These are phyloP conservation scores for Styela clava DNA, from an alignment of 23 tunicate genomes.

Conservation along the genomic window DNA sequence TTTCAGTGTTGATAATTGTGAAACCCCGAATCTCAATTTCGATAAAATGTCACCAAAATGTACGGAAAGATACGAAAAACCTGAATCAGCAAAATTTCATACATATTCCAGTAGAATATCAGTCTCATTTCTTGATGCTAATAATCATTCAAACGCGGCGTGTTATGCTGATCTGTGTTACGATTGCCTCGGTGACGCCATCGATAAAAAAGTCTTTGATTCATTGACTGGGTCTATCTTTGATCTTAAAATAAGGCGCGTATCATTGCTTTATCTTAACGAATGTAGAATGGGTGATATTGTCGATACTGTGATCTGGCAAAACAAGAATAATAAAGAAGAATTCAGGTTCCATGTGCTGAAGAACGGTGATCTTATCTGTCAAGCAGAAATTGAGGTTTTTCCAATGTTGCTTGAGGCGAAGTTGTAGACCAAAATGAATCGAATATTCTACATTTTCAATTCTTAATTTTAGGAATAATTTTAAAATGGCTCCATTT, in stretches of 20 bases:
- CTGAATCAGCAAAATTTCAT: neutral
- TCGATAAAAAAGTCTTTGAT: neutral
- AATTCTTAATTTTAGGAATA: neutral
- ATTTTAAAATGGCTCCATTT: too few relatives aligned
- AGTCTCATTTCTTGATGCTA: neutral
- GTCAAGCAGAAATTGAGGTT: constrained; percentile 15
- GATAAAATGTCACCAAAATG: neutral
- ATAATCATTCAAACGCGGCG: constrained; percentile 4
- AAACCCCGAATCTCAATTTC: neutral
- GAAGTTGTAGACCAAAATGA: neutral
- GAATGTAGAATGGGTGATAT: constrained; percentile 14
- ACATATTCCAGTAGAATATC: neutral
- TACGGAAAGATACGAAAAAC: constrained; percentile 3
- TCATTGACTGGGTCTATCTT: neutral
- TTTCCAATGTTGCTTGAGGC: neutral
- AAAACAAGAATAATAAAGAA: neutral
- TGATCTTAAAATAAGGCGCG: neutral
- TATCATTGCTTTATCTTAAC: neutral
- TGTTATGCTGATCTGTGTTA: neutral
- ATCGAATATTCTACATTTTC: neutral
- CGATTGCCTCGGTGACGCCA: constrained; percentile 21
- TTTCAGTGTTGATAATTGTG: neutral
- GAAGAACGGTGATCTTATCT: neutral
- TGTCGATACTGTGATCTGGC: constrained; percentile 11
- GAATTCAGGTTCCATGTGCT: neutral